phyloP scores from a whole-genome alignment of 2,113 vertebrate genomes.

The Dunckerocampus dactyliophorus region DNA sequence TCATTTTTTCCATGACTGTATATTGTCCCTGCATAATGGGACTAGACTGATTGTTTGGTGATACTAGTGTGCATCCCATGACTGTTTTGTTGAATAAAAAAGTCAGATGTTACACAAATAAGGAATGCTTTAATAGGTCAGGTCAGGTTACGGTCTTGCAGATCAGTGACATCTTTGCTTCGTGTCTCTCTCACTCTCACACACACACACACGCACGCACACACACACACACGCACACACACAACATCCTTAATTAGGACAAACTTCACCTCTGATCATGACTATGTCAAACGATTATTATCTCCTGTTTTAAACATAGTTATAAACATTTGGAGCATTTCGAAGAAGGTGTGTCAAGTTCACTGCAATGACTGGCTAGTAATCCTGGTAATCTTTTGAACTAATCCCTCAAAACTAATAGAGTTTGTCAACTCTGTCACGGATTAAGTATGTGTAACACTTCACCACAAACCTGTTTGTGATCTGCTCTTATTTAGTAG shows the following conservation, averaged over 20 bases:
- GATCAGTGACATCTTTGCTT: constrained; percentile 10
- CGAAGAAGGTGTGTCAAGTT: constrained; percentile 27
- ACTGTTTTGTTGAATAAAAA: no score
- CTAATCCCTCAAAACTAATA: constrained; percentile 61
- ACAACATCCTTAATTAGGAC: no score
- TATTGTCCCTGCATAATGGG: no score
- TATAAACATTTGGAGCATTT: constrained; percentile 3
- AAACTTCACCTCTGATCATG: no score
- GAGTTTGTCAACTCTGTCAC: constrained; percentile 46
- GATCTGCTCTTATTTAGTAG: constrained; percentile 11
- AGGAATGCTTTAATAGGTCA: constrained; percentile 6
- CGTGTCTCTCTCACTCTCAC: neutral
- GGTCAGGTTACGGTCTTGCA: constrained; percentile 6
- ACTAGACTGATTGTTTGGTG: no score
- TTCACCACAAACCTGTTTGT: neutral
- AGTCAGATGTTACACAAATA: no score
- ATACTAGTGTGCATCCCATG: no score
- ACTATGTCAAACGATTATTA: no score
- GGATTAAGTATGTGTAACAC: constrained; percentile 36
- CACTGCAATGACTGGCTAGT: constrained; percentile 26
- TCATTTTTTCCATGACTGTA: no score
- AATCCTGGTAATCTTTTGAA: constrained; percentile 48
- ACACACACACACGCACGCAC: no score
- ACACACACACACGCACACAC: no score
- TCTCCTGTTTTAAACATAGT: neutral